Percentiles rank a stretch among this genome's conserved stretches.
phyloP scores from a whole-genome alignment of 92 coral and sea anemone genomes.

The Epizoanthus stellaris region DNA sequence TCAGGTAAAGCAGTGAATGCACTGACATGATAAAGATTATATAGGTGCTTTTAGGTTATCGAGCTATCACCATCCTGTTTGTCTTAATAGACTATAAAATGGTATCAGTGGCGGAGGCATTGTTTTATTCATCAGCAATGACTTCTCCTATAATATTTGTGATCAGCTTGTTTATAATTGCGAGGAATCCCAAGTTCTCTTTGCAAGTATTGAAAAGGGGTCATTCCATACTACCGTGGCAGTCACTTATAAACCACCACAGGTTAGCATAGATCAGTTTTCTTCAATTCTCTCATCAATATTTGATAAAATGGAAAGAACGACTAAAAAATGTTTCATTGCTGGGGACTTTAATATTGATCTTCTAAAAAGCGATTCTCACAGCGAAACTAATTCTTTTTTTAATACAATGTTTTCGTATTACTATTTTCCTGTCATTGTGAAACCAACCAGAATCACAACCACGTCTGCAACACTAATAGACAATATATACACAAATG shows the following conservation, averaged over 20 bases:
- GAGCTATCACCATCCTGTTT: too few species aligned
- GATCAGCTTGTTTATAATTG: neutral
- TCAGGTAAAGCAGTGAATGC: too few species aligned
- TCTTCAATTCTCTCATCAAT: neutral
- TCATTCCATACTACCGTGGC: neutral
- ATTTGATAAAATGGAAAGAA: constrained; percentile 1
- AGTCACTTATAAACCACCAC: constrained; percentile 1
- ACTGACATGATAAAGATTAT: too few species aligned
- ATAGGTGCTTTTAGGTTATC: too few species aligned
- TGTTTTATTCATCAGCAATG: too few species aligned
- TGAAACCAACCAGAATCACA: neutral
- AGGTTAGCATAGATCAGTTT: neutral
- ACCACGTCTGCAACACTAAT: neutral
- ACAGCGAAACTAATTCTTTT: neutral
- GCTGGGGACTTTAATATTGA: neutral
- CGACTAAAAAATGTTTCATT: too few species aligned
- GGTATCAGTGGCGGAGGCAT: too few species aligned
- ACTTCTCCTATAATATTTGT: neutral
- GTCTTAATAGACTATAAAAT: too few species aligned
- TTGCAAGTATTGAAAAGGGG: neutral
- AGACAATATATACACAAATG: neutral
- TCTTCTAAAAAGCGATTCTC: neutral
- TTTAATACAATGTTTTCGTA: neutral
- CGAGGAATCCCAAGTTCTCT: neutral
- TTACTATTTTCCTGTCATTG: neutral